Base-by-base conservation (phyloP, 2,113 vertebrate genomes). In the Amphilophus citrinellus region DNA sequence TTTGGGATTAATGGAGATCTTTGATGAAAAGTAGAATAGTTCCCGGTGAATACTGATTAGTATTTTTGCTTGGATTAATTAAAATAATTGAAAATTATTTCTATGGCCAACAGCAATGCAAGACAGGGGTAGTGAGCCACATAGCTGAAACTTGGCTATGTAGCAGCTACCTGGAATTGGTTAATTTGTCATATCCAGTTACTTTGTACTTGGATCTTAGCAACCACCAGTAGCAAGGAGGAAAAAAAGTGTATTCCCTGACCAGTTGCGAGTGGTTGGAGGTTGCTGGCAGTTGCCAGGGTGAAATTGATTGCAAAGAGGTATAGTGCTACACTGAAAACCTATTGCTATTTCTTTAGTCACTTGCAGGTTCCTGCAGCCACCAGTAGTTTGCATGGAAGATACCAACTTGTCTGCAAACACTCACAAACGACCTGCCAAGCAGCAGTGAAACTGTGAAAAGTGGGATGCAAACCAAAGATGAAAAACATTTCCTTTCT, bases 301-400 rank as follows among this genome's bases (percentile, higher is more conserved):
- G 3, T 47, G 42, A 68, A 68, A 27, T 39, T 39, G 39, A 10
- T 10, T 39, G 39, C 8, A 68, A 47, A 47, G 42, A 68, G 22
- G 22, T 18, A 47, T 39, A 68, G 42, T 27, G 65, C 14, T 10
- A 8, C 47, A 0, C 0, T 27, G 22, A 47, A 22, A 68, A 68
- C 22, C 42, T 68, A 8, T 47, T 68, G 24, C 15, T 9, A 18
- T 47, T 66, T 0, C n/a, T 65, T 68, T 47, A 27, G 65, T 68
- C 39, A 17, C 65, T 8, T 47, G 6, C 39, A 68, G 8, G 5
- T 18, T 68, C 22, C 8, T 68, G 5, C 0, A 14, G 2, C 47
- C 42, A 18, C 24, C 39, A 68, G 65, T 47, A 66, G 37, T 42
- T 66, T 65, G 0, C 3, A 68, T 27, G 14, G 8, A 47, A 68